A percentile compares a stretch with the other conserved stretches of the same genome.
These are phyloP conservation scores for Gopherus evgoodei DNA, from an alignment of 2,113 vertebrate species.

Conservation along the genomic window DNA sequence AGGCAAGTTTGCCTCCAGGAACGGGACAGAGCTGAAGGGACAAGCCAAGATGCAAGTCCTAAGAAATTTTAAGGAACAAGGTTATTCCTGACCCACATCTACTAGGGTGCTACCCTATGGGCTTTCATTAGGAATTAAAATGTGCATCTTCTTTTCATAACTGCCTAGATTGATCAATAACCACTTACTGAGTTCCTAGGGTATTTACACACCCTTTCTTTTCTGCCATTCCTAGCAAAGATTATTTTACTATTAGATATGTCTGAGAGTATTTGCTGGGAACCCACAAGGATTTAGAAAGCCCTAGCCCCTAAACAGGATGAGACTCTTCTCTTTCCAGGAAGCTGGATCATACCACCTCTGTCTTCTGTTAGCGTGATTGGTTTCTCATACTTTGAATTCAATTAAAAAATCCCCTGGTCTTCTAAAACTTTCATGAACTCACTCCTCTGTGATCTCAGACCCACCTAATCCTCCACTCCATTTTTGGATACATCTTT, in stretches of 20 bases:
- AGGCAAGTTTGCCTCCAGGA: neutral
- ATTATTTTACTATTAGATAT: neutral
- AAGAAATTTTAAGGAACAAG: neutral
- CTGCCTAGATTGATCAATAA: neutral
- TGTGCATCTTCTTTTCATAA: neutral
- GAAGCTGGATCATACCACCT: neutral
- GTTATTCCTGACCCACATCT: neutral
- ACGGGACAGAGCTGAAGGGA: neutral
- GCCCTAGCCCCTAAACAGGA: neutral
- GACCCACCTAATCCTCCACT: neutral
- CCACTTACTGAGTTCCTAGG: neutral
- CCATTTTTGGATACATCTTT: neutral
- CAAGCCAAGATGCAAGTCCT: neutral
- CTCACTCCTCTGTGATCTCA: neutral
- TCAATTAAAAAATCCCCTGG: neutral
- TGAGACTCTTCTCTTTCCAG: neutral
- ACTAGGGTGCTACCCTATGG: neutral
- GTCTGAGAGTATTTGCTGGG: neutral
- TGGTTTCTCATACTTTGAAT: neutral
- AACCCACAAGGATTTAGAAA: neutral
- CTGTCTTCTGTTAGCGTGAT: neutral
- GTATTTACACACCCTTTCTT: neutral
- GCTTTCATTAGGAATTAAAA: neutral
- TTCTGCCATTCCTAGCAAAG: fast-evolving
- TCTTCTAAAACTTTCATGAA: neutral